Conservation (phyloP, 2,113 vertebrate species). For the Nansenia antarctica region DNA sequence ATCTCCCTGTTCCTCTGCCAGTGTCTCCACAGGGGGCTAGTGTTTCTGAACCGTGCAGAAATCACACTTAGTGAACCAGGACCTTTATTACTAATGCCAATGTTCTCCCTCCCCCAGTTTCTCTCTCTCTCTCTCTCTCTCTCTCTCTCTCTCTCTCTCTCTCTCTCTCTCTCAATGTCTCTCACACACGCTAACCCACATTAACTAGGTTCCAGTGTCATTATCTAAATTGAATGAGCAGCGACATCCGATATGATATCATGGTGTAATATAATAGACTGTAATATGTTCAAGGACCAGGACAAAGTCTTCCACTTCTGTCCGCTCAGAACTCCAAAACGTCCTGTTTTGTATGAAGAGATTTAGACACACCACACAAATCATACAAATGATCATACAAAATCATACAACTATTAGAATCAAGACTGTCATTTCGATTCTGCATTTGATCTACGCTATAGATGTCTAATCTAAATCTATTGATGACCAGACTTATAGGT, state of each 20-base stretch:
- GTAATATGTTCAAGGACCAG: conserved; percentile 14
- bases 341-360: conserved; percentile 20
- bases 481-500: not conserved
- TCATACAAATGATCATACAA: conserved; percentile 19
- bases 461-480: conserved; percentile 12
- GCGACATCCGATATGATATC: conserved; percentile 44
- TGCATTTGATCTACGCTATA: conserved; percentile 37
- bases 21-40: conserved; percentile 23
- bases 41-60: conserved; percentile 28
- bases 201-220: conserved; percentile 45
- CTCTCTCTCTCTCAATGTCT: not conserved
- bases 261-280: conserved; percentile 30
- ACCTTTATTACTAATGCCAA: conserved; percentile 5
- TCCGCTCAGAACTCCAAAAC: conserved; percentile 15
- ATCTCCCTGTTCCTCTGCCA: conserved; percentile 1
- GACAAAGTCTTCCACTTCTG: too few species aligned
- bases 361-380: conserved; percentile 27
- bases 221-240: conserved; percentile 42
- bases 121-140: not conserved
- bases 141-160: not conserved
- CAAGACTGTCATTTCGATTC: conserved; percentile 9
- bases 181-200: conserved; percentile 14
- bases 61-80: not conserved
- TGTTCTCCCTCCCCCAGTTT: not conserved
- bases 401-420: too few species aligned